Conservation (phyloP, 2,113 vertebrate species). For the Cairina moschata region DNA sequence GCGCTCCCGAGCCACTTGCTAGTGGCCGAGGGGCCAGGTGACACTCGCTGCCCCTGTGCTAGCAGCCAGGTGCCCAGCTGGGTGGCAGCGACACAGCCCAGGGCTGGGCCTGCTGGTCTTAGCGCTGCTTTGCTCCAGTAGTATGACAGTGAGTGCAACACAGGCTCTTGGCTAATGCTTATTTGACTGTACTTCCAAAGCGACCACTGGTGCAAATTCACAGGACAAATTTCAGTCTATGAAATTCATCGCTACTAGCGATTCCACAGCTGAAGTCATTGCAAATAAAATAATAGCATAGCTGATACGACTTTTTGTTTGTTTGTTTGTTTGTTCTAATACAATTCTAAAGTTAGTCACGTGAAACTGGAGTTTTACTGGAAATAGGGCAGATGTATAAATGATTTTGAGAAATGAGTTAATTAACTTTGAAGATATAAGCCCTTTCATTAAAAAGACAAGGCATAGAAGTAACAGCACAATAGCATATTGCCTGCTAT, state of each 20-base stretch:
- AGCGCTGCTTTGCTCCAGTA: fast-evolving
- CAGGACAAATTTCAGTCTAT: not conserved
- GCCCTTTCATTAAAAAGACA: conserved; percentile 43
- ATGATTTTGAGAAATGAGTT: conserved; percentile 52
- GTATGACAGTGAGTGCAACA: not conserved
- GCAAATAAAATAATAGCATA: not conserved
- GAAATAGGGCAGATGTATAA: conserved; percentile 47
- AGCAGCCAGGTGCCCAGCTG: not conserved
- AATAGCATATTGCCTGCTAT: not conserved
- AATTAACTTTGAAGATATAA: conserved; percentile 54
- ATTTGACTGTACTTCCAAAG: not conserved
- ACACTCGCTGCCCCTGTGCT: too few relatives aligned
- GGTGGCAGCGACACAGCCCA: fast-evolving
- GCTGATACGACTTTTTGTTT: fast-evolving
- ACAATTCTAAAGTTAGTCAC: not conserved
- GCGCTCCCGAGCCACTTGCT: not conserved
- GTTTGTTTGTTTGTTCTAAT: not conserved
- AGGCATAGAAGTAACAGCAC: conserved; percentile 1
- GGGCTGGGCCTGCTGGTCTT: not conserved
- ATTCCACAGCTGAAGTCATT: not conserved
- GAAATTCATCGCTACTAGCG: not conserved
- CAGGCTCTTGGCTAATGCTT: not conserved
- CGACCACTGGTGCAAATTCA: not conserved
- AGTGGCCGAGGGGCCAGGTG: not conserved
- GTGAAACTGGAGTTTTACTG: conserved; percentile 8